phyloP scores from a whole-genome alignment of 2,113 vertebrate species.

The Micromys minutus region DNA sequence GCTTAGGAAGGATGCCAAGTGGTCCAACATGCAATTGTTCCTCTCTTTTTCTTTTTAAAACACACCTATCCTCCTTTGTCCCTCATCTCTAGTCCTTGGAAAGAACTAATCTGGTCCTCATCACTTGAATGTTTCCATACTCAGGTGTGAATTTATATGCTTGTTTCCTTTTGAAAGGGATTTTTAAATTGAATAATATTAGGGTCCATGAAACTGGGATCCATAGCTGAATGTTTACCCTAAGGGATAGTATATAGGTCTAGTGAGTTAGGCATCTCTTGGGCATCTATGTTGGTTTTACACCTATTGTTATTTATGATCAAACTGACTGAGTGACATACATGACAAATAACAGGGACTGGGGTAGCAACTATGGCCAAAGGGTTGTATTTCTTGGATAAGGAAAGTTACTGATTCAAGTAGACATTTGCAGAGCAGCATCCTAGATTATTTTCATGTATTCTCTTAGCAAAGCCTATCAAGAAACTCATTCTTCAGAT shows the following conservation, averaged over 20 bases:
- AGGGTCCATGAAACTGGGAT: neutral
- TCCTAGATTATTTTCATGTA: neutral
- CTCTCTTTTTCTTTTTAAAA: neutral
- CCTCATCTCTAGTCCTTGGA: neutral
- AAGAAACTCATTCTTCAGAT: neutral
- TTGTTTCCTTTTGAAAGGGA: neutral
- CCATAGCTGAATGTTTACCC: neutral
- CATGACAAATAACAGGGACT: neutral
- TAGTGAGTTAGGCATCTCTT: rapidly evolving
- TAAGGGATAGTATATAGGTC: neutral
- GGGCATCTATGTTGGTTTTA: neutral
- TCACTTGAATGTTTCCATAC: neutral
- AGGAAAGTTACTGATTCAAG: neutral
- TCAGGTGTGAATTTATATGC: neutral
- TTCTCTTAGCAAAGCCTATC: neutral
- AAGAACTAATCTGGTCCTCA: neutral
- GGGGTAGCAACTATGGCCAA: neutral
- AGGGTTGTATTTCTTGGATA: neutral
- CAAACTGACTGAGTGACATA: neutral
- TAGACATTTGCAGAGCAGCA: neutral
- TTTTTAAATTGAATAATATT: neutral
- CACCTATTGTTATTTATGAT: neutral
- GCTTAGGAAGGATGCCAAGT: neutral
- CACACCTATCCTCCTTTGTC: too few species aligned
- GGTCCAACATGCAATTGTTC: too few species aligned